Evolutionary conservation across 2,888 invertebrate species (phyloP).

Genomic region (Catocala sponsa): DNA sequence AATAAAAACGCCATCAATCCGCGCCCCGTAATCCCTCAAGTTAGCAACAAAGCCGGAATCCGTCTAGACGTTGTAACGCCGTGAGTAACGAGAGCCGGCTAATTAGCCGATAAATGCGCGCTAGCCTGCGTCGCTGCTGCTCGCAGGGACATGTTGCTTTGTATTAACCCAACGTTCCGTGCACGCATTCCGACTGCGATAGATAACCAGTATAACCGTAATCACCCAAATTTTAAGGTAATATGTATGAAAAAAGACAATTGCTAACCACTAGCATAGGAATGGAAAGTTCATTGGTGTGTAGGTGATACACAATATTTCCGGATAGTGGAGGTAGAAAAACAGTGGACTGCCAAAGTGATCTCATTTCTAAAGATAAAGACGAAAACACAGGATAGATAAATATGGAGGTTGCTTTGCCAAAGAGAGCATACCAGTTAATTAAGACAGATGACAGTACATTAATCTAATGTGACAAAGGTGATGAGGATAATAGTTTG

Average conservation of each 20-base stretch:
- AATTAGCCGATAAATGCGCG: constrained; percentile 70
- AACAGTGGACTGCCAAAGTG: too few species aligned
- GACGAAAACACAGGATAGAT: too few species aligned
- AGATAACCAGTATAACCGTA: not conserved
- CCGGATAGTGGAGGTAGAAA: too few species aligned
- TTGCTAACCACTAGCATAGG: too few species aligned
- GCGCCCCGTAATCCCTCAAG: constrained; percentile 45
- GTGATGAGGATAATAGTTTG: constrained; percentile 8
- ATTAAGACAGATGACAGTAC: not conserved
- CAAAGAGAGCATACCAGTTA: too few species aligned
- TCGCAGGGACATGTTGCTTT: constrained; percentile 30
- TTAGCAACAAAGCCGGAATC: constrained; percentile 62
- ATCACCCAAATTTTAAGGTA: too few species aligned
- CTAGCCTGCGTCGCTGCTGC: constrained; percentile 37
- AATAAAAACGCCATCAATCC: constrained; percentile 49
- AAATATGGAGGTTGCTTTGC: too few species aligned
- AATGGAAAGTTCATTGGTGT: too few species aligned
- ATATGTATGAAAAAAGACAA: too few species aligned
- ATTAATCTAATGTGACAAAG: not conserved
- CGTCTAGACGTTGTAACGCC: constrained; percentile 69
- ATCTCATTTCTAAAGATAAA: too few species aligned
- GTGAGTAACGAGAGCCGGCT: constrained; percentile 55
- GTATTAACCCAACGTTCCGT: constrained; percentile 38
- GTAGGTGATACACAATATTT: too few species aligned
- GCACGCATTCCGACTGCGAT: constrained; percentile 3